Evolutionary conservation across 2,888 invertebrate species (phyloP).

Genomic region (Ganaspis brasiliensis): DNA sequence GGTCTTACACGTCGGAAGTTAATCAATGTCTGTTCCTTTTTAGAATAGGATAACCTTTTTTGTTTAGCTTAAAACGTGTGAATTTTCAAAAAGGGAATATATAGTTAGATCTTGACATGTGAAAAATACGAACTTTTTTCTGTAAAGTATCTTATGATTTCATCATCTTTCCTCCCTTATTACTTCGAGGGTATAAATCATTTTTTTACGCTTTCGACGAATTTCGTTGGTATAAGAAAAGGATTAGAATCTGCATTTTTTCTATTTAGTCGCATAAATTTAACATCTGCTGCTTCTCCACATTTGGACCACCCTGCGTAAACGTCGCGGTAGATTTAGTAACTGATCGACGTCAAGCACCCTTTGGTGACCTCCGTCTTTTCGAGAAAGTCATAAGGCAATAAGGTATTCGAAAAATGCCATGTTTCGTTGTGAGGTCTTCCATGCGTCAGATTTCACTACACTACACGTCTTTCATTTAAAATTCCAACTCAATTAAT

Average conservation of each 20-base stretch:
- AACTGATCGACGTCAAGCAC: conserved; percentile 28
- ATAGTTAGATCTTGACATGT: no score
- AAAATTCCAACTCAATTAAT: not conserved
- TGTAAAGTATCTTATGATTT: no score
- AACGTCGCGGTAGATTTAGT: conserved; percentile 40
- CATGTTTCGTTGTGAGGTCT: not conserved
- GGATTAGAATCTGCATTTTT: conserved; percentile 34
- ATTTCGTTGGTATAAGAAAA: conserved; percentile 28
- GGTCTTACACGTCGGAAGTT: no score
- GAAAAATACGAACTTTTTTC: no score
- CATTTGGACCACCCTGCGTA: conserved; percentile 39
- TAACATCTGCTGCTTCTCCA: conserved; percentile 34
- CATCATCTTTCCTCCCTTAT: no score
- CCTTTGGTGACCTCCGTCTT: conserved; percentile 29
- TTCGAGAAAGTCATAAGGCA: conserved; percentile 15
- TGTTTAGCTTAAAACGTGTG: no score
- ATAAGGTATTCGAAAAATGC: conserved; percentile 30
- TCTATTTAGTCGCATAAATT: conserved; percentile 36
- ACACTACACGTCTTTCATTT: not conserved
- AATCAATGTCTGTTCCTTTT: no score
- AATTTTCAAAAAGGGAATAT: no score
- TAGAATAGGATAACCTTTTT: no score
- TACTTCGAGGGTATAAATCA: no score
- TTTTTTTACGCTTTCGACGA: conserved; percentile 9
- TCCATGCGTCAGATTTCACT: not conserved